These are phyloP conservation scores for Athalia rosae DNA, from an alignment of 2,888 invertebrate genomes.

Conservation along the genomic window DNA sequence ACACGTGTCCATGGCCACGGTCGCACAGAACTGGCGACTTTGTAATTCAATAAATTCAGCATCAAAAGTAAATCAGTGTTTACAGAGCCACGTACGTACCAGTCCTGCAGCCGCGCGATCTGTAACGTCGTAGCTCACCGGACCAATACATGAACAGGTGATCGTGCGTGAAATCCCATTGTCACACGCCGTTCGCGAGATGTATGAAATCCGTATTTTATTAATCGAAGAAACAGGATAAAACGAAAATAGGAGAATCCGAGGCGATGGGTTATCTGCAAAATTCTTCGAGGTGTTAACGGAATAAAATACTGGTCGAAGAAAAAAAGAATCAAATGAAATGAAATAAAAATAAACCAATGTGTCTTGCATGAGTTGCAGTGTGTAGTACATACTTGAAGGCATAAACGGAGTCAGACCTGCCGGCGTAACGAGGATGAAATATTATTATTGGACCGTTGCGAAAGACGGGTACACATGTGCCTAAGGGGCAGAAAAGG, in stretches of 20 bases:
- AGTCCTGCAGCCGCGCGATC: too few species aligned
- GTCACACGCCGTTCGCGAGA: not conserved
- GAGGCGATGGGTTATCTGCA: not conserved
- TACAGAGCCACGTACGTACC: not conserved
- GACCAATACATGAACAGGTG: not conserved
- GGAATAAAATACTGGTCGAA: conserved; percentile 7
- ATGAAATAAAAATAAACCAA: conserved; percentile 14
- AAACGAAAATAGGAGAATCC: conserved; percentile 5
- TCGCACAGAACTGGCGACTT: conserved; percentile 20
- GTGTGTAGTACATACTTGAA: conserved; percentile 22
- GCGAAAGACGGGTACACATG: conserved; percentile 31
- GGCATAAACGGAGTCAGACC: conserved; percentile 42
- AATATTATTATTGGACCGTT: conserved; percentile 47
- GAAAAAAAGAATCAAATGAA: too few species aligned
- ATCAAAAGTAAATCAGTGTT: conserved; percentile 33
- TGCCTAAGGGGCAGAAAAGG: conserved; percentile 40
- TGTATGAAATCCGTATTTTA: not conserved
- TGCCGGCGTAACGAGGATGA: conserved; percentile 47
- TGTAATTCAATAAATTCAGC: conserved; percentile 35
- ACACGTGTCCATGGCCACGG: conserved; percentile 32
- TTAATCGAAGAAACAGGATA: not conserved
- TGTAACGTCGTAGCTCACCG: not conserved
- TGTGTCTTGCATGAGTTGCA: conserved; percentile 25
- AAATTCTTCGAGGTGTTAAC: conserved; percentile 29
- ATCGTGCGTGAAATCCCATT: not conserved